Base-by-base conservation (phyloP, 2,888 invertebrate genomes). In the Parnassius mnemosyne region DNA sequence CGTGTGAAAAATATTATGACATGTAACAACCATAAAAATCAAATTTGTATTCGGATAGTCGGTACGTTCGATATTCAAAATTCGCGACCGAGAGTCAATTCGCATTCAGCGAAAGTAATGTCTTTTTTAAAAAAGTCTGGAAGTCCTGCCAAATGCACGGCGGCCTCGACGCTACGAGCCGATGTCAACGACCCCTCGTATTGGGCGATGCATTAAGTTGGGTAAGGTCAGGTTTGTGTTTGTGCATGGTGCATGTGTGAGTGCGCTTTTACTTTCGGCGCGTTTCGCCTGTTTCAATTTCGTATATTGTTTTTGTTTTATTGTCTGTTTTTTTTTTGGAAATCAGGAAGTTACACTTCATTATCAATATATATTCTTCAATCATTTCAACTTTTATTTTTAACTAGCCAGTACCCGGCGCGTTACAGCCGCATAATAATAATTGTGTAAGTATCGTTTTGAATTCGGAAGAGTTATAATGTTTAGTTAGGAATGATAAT, bases 211-310 rank as follows among this genome's bases (percentile, higher is more conserved):
- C 75, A 83, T 82, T 75, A 75, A 82, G 69, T 89, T 90, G 88
- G 76, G 87, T 84, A 89, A 90, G 90, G 90, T 90, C 89, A 90
- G 85, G 82, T 77, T 73, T 82, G 80, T 79, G 73, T 72, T 57
- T 66, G 66, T 77, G 75, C 72, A 76, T 71, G 67, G 58, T 66
- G 69, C 69, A 66, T 62, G 74, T 78, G 74, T 76, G 75, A 63
- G 71, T 77, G 73, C 78, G 82, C 84, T 89, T 86, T 89, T 88
- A 88, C 89, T 89, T 89, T 89, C 86, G 78, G 71, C 76, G 72
- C 70, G 67, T 69, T 65, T 63, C 56, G 61, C 53, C 61, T 57
- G 55, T 61, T 62, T 63, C 63, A 61, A 53, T 64, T 67, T 67
- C 58, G 52, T 52, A 65, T 64, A 65, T 60, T 53, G 58, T 54